These are phyloP conservation scores for Tetanocera ferruginea DNA, from an alignment of 2,888 invertebrate genomes.

Conservation along the genomic window DNA sequence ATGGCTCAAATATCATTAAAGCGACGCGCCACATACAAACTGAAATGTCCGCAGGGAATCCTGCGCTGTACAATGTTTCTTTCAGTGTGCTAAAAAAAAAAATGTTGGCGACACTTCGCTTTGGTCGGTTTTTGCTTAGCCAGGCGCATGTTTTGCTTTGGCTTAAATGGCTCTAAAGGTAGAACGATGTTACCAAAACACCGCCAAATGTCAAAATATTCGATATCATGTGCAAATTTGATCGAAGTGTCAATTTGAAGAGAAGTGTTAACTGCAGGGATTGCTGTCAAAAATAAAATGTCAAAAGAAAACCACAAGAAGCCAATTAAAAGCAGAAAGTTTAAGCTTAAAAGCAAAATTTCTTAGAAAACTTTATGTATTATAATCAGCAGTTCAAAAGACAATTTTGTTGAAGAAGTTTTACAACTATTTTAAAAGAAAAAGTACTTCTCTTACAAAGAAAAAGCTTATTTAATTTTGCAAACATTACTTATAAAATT, in stretches of 20 bases:
- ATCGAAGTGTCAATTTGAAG: slow-evolving; percentile 47
- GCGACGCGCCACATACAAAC: slow-evolving; percentile 42
- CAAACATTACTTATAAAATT: no score
- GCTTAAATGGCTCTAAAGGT: neutral
- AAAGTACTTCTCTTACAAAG: no score
- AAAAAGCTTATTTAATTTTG: no score
- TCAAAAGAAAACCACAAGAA: neutral
- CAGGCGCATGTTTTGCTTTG: neutral
- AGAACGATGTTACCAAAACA: neutral
- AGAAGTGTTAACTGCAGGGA: slow-evolving; percentile 41
- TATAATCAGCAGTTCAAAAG: no score
- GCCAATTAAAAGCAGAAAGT: neutral
- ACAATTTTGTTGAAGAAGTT: no score
- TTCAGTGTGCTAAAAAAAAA: neutral
- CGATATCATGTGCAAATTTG: slow-evolving; percentile 51
- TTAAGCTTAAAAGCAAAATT: neutral
- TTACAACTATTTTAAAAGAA: no score
- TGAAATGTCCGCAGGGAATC: slow-evolving; percentile 43
- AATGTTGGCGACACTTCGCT: slow-evolving; percentile 19
- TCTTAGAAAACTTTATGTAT: neutral
- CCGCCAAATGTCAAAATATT: slow-evolving; percentile 9
- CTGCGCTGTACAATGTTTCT: slow-evolving; percentile 18
- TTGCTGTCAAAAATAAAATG: slow-evolving; percentile 35
- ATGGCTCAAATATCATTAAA: slow-evolving; percentile 36
- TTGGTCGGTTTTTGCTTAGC: neutral